Percentiles rank a stretch among this genome's conserved stretches.
These are phyloP conservation scores for Saccostrea cuccullata DNA, from an alignment of 1,140 invertebrate species.

Conservation along the genomic window DNA sequence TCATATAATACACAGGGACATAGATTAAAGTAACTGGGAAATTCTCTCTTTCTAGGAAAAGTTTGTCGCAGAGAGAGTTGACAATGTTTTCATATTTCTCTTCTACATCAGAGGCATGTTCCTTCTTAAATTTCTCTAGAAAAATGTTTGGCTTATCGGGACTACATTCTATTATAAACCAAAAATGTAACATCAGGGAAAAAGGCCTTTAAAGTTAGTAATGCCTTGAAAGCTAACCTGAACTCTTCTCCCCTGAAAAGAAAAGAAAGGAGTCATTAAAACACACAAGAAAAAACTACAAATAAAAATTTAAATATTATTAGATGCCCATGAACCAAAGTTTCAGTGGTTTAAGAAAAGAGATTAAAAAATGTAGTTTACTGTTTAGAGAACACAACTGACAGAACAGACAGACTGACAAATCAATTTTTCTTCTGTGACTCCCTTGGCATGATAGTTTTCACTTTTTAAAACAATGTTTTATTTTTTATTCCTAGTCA, in stretches of 20 bases:
- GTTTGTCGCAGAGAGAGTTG: neutral
- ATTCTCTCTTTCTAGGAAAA: neutral
- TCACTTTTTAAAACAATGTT: too few relatives aligned
- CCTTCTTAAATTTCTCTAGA: neutral
- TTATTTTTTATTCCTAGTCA: too few relatives aligned
- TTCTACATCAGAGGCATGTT: neutral
- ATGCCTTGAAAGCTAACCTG: neutral
- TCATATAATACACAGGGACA: conserved; percentile 11
- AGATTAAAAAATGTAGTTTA: neutral
- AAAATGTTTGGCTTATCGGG: neutral
- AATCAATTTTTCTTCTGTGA: neutral
- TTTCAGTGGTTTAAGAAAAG: neutral
- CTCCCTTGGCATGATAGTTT: too few relatives aligned
- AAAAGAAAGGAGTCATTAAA: neutral
- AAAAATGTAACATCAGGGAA: neutral
- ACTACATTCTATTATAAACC: neutral
- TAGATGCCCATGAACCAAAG: neutral
- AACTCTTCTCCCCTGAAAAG: neutral
- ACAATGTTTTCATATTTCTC: neutral
- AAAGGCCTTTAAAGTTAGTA: neutral
- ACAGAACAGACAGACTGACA: neutral
- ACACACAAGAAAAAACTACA: neutral
- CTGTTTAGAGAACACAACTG: neutral
- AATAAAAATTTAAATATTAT: neutral
- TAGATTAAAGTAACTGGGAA: neutral